Base-by-base conservation (phyloP, 1,140 invertebrate genomes). In the Pygmarrhopalites habei region DNA sequence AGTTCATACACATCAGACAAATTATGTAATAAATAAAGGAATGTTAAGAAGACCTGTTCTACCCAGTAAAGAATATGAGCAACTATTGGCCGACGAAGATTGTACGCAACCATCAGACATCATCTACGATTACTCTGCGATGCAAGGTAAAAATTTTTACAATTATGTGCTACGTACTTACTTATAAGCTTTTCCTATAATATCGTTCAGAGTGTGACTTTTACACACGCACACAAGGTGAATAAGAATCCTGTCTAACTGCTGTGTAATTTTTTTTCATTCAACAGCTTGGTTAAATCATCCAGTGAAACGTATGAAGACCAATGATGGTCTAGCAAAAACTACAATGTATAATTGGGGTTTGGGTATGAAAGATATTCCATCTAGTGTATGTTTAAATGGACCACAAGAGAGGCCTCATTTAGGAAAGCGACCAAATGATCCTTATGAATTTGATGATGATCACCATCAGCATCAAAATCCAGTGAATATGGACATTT, bases 241-340 rank as follows among this genome's bases (percentile, higher is more conserved):
- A n/a, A n/a, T n/a, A n/a, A n/a, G n/a, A n/a, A n/a, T n/a, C n/a
- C n/a, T n/a, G n/a, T n/a, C n/a, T n/a, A n/a, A n/a, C n/a, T n/a
- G n/a, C n/a, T n/a, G n/a, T n/a, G n/a, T n/a, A n/a, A n/a, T n/a
- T n/a, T n/a, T n/a, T n/a, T n/a, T n/a, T n/a, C n/a, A n/a, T n/a
- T n/a, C n/a, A n/a, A n/a, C n/a, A n/a, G n/a, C n/a, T n/a, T n/a
- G 85, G 85, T 78, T 92, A 60, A 86, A 91, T 75, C 87, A 91
- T 79, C 89, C 90, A 0, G 88, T 92, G 32, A 94, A 93, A 75
- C 83, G 85, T 70, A 87, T 89, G 74, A 90, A 82, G 65, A 70
- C 75, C 29, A 64, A 60, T 26, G 66, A 70, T 43, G 60, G 60
- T 7, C n/a, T 21, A 28, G 58, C 26, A 12, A 60, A 62, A 21